Evolutionary conservation across 2,113 vertebrate species (phyloP).

Genomic region (Prolemur simus): DNA sequence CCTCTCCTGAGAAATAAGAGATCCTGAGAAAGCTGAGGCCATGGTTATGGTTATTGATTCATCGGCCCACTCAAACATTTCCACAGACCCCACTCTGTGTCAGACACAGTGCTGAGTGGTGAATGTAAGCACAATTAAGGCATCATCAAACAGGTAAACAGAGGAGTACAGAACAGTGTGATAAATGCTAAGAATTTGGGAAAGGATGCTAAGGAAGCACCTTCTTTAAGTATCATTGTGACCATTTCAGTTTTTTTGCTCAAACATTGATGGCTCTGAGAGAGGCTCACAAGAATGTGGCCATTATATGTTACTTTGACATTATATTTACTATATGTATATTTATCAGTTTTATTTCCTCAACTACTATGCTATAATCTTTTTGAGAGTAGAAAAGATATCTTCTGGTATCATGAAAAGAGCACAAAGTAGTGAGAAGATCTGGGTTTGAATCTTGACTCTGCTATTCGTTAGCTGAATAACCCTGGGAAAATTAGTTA

Average conservation of each 20-base stretch:
- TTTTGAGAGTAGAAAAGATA: background rate
- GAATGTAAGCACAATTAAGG: background rate
- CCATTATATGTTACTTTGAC: background rate
- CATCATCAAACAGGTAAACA: background rate
- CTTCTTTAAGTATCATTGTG: background rate
- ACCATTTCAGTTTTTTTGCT: background rate
- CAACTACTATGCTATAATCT: background rate
- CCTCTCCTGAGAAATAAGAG: background rate
- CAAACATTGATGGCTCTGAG: background rate
- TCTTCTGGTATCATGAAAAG: background rate
- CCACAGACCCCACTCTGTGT: background rate
- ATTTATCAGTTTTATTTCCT: background rate
- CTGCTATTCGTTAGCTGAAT: background rate
- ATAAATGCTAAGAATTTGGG: background rate
- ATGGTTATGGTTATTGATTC: background rate
- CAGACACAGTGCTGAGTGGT: background rate
- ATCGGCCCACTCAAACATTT: background rate
- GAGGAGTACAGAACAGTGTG: background rate
- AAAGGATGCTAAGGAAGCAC: background rate
- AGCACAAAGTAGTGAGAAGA: background rate
- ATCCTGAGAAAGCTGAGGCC: background rate
- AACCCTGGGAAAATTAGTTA: background rate
- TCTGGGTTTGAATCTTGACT: background rate
- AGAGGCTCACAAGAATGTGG: background rate
- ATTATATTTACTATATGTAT: background rate